phyloP scores from a whole-genome alignment of 2,113 vertebrate genomes.

The cattle (Bos taurus) region ARS-UCD2.0 NC_037328.1:26136501-26137000 shows the following conservation, averaged over 20 bases:
- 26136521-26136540: background rate
- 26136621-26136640: background rate
- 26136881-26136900: background rate
- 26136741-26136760: background rate
- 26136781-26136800: background rate
- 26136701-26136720: background rate
- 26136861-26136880: background rate
- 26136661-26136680: background rate
- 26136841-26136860: background rate
- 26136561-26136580: background rate
- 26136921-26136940: conserved; percentile 29
- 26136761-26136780: background rate
- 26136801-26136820: background rate
- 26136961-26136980: conserved; percentile 32
- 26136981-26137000: conserved; percentile 39
- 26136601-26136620: background rate
- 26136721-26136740: background rate
- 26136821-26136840: background rate
- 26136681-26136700: background rate
- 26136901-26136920: conserved; percentile 24
- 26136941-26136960: conserved; percentile 3
- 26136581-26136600: background rate
- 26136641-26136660: background rate
- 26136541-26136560: background rate
- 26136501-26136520: background rate